Evolutionary conservation across 2,113 vertebrate species (phyloP).

Genomic region (Hemibagrus wyckioides): DNA sequence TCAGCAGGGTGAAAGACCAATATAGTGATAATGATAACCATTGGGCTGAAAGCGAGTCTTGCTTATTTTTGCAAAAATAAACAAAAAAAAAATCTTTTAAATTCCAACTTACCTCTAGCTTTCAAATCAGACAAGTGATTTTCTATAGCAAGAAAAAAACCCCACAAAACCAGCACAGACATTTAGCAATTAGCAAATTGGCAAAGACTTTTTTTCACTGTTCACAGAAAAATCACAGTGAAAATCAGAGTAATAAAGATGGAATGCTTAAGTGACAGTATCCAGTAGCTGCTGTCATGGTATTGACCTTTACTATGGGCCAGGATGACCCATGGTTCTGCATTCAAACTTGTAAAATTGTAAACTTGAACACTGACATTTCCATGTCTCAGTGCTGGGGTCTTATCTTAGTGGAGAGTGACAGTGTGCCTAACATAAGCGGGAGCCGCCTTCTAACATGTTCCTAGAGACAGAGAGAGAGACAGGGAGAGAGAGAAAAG

Average conservation of each 20-base stretch:
- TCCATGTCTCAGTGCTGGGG: conserved; percentile 64
- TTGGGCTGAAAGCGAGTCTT: not conserved
- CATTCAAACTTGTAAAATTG: conserved; percentile 59
- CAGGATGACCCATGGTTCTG: conserved; percentile 67
- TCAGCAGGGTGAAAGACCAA: not conserved
- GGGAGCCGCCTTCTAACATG: conserved; percentile 37
- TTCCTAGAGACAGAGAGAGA: conserved; percentile 35
- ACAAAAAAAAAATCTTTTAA: not conserved
- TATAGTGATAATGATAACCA: not conserved
- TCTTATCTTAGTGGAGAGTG: conserved; percentile 48
- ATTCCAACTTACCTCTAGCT: not conserved
- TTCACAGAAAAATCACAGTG: conserved; percentile 25
- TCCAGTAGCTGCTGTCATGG: conserved; percentile 69
- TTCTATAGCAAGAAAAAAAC: not conserved
- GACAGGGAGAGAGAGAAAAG: conserved; percentile 13
- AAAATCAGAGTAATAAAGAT: conserved; percentile 51
- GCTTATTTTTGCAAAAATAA: not conserved
- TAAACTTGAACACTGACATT: conserved; percentile 77
- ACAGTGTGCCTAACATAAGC: conserved; percentile 55
- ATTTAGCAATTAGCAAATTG: not conserved
- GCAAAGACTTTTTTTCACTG: not conserved
- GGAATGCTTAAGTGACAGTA: conserved; percentile 62
- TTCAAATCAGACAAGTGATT: not conserved
- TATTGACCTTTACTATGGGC: conserved; percentile 70
- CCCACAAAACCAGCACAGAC: too few species aligned